A percentile compares a stretch with the other conserved stretches of the same genome.
phyloP scores from a whole-genome alignment of 2,797 vertebrate genomes.

The Psittacula derbiana region DNA sequence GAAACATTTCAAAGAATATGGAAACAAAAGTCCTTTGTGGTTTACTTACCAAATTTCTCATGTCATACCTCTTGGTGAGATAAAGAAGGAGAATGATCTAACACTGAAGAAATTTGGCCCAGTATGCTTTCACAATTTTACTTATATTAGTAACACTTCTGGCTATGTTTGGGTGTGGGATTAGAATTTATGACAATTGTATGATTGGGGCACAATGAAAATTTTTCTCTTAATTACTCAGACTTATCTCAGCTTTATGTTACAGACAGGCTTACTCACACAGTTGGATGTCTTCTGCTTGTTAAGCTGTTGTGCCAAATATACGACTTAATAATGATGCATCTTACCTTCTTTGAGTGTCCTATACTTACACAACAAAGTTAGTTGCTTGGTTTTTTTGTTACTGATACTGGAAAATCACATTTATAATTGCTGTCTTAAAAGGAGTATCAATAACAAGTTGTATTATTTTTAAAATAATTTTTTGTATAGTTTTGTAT shows the following conservation, averaged over 20 bases:
- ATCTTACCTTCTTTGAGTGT: not conserved
- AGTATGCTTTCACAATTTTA: not conserved
- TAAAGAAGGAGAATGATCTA: slow-evolving; percentile 7
- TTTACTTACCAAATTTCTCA: not conserved
- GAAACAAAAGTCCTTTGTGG: slow-evolving; percentile 11
- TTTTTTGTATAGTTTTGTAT: not conserved
- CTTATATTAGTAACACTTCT: slow-evolving; percentile 11
- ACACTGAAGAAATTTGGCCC: slow-evolving; percentile 3
- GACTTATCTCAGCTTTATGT: not conserved
- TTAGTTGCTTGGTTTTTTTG: not conserved
- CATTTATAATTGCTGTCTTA: not conserved
- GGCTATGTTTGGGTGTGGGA: not conserved
- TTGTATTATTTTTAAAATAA: not conserved
- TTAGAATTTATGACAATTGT: not conserved
- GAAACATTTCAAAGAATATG: not conserved
- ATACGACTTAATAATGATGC: not conserved
- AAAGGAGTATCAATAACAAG: not conserved
- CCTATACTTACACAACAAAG: not conserved
- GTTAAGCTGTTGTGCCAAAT: not conserved
- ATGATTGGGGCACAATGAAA: not conserved
- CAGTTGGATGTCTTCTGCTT: not conserved
- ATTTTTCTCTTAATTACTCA: not conserved
- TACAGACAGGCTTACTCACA: not conserved
- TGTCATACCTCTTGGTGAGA: not conserved
- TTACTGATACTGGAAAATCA: not conserved